phyloP scores from a whole-genome alignment of 1,140 invertebrate genomes.

The Euschistus heros region DNA sequence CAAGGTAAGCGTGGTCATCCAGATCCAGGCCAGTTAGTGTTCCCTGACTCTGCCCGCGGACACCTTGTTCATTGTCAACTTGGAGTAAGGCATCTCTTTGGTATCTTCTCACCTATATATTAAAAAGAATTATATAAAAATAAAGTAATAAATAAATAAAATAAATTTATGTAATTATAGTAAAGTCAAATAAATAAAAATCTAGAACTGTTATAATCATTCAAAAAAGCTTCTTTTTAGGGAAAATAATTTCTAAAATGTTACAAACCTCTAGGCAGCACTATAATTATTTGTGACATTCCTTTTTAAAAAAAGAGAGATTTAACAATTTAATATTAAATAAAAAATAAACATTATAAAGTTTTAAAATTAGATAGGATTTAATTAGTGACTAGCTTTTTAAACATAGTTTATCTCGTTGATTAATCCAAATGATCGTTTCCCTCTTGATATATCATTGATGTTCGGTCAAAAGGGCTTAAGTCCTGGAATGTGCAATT shows the following conservation, averaged over 20 bases:
- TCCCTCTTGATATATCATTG: too few species aligned
- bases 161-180: background rate
- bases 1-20: slow-evolving; percentile 68
- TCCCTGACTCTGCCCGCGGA: slow-evolving; percentile 67
- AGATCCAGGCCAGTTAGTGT: slow-evolving; percentile 73
- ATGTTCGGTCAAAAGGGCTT: too few species aligned
- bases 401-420: too few species aligned
- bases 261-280: too few species aligned
- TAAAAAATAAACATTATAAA: too few species aligned
- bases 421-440: too few species aligned
- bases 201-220: background rate
- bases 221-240: background rate
- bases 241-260: background rate
- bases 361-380: too few species aligned
- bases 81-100: slow-evolving; percentile 74
- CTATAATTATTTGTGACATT: too few species aligned
- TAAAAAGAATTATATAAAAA: background rate
- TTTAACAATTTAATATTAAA: too few species aligned
- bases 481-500: too few species aligned
- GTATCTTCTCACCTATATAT: slow-evolving; percentile 57
- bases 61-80: slow-evolving; percentile 66
- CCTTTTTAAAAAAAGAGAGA: too few species aligned
- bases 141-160: background rate
- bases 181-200: background rate
- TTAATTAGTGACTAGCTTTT: too few species aligned